Evolutionary conservation across 2,797 vertebrate genomes (phyloP).

Genomic region (Gorsachius magnificus): DNA sequence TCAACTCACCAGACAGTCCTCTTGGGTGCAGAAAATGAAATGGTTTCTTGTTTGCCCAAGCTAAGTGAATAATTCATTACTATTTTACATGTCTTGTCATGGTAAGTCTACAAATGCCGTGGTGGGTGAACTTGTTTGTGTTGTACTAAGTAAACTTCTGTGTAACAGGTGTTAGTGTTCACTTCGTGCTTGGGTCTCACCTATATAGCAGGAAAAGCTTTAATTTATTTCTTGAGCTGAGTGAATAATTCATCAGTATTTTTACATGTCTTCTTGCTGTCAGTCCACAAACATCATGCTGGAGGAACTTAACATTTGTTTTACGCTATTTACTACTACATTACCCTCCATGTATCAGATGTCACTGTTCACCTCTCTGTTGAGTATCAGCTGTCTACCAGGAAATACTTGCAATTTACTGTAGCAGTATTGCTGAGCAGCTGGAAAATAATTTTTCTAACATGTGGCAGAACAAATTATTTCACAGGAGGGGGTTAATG

Average conservation of each 20-base stretch:
- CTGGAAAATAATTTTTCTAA: slow-evolving; percentile 67
- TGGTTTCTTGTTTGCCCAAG: neutral
- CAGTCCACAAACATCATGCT: neutral
- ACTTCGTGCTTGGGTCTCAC: neutral
- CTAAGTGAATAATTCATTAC: neutral
- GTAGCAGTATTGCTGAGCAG: slow-evolving; percentile 51
- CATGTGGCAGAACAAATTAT: slow-evolving; percentile 73
- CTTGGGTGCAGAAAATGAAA: neutral
- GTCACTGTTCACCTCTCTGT: slow-evolving; percentile 41
- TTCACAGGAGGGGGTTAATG: slow-evolving; percentile 72
- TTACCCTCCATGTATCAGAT: neutral
- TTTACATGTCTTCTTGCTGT: neutral
- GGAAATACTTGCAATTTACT: slow-evolving; percentile 49
- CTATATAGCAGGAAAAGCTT: neutral
- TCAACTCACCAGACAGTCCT: neutral
- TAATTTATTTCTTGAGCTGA: slow-evolving; percentile 25
- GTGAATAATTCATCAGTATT: slow-evolving; percentile 50
- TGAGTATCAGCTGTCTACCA: slow-evolving; percentile 49
- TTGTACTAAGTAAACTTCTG: neutral
- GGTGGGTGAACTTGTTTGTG: neutral
- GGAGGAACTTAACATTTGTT: slow-evolving; percentile 27
- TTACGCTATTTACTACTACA: slow-evolving; percentile 22
- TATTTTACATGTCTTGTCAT: neutral
- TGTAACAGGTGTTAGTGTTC: neutral
- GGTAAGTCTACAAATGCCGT: neutral